A percentile compares a stretch with the other conserved stretches of the same genome.
Conservation (phyloP, 2,888 invertebrate genomes). For the Pristionchus arcanus region DNA sequence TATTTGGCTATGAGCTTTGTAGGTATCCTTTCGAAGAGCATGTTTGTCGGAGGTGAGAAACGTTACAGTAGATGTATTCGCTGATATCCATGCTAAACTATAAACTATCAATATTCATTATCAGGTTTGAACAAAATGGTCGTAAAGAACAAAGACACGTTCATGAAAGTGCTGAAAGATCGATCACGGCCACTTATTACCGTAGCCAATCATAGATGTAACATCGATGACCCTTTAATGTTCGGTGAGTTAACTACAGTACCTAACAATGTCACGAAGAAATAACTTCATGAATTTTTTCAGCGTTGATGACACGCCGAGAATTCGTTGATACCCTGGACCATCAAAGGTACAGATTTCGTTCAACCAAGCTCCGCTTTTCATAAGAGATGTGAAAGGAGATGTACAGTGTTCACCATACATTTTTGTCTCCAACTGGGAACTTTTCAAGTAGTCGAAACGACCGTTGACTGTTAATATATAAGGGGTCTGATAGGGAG, state of each 20-base stretch:
- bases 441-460: too few relatives aligned
- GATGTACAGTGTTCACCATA: too few relatives aligned
- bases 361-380: too few relatives aligned
- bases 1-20: slow-evolving; percentile 72
- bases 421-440: too few relatives aligned
- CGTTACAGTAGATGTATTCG: not conserved
- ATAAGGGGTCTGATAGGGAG: too few relatives aligned
- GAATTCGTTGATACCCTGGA: not conserved
- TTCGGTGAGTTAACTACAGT: slow-evolving; percentile 70
- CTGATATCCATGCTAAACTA: not conserved
- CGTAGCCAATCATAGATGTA: slow-evolving; percentile 76
- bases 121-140: slow-evolving; percentile 68
- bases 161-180: slow-evolving; percentile 69
- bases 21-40: slow-evolving; percentile 67
- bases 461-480: too few relatives aligned
- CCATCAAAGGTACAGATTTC: not conserved
- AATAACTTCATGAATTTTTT: slow-evolving; percentile 30
- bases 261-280: not conserved
- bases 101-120: not conserved
- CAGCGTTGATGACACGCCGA: slow-evolving; percentile 60
- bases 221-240: slow-evolving; percentile 77
- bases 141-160: slow-evolving; percentile 70
- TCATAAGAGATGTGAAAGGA: too few relatives aligned
- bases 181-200: slow-evolving; percentile 73
- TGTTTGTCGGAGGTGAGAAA: slow-evolving; percentile 66